These are phyloP conservation scores for Hirudo medicinalis DNA, from an alignment of 1,140 invertebrate genomes.

Conservation along the genomic window DNA sequence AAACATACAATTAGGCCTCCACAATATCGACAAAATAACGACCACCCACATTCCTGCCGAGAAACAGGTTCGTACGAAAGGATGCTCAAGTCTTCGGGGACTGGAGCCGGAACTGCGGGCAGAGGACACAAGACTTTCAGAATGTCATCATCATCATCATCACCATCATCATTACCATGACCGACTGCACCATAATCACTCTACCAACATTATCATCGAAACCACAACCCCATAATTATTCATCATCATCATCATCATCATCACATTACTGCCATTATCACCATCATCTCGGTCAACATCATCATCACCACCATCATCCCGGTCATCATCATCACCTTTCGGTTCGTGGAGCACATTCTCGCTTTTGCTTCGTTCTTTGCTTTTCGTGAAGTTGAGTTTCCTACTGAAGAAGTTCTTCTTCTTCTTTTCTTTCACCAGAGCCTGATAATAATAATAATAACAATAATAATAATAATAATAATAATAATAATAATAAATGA, in stretches of 20 bases:
- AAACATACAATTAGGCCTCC: no score
- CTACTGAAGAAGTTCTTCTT: slow-evolving; percentile 96
- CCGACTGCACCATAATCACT: no score
- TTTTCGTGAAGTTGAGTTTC: slow-evolving; percentile 96
- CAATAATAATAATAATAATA: slow-evolving; percentile 1
- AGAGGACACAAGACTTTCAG: not conserved
- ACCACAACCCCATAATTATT: slow-evolving; percentile 31
- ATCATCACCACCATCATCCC: slow-evolving; percentile 25
- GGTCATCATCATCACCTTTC: slow-evolving; percentile 62
- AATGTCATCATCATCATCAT: no score
- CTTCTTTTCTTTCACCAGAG: slow-evolving; percentile 34
- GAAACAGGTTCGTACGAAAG: slow-evolving; percentile 90
- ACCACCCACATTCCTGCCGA: slow-evolving; percentile 52
- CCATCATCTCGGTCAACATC: no score
- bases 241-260: slow-evolving; percentile 70
- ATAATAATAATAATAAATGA: not conserved
- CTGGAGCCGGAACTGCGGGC: not conserved
- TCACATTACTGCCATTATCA: slow-evolving; percentile 79
- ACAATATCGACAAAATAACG: no score
- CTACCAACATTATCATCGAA: not conserved
- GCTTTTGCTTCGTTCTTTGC: slow-evolving; percentile 82
- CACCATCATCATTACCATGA: no score
- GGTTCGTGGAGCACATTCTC: slow-evolving; percentile 85
- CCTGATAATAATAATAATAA: slow-evolving; percentile 20
- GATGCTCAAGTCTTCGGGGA: slow-evolving; percentile 44